A percentile compares a stretch with the other conserved stretches of the same genome.
phyloP scores from a whole-genome alignment of 2,888 invertebrate species.

The Lordiphosa andalusiaca region DNA sequence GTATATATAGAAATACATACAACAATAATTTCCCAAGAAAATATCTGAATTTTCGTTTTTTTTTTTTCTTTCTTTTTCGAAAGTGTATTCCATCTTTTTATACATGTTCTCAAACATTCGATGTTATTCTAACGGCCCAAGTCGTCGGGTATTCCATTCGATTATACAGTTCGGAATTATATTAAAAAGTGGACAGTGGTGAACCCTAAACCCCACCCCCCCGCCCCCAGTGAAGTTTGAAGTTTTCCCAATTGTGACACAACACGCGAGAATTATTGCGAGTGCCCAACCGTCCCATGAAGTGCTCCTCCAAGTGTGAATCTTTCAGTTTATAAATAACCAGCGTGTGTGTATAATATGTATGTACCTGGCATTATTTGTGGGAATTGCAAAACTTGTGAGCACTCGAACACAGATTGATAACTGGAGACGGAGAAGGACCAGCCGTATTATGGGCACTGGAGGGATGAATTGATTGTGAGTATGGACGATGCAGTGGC shows the following conservation, averaged over 20 bases:
- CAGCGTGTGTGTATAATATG: slow-evolving; percentile 6
- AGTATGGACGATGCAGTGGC: no score
- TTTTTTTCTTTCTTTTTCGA: no score
- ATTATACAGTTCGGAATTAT: slow-evolving; percentile 10
- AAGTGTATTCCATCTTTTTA: slow-evolving; percentile 44
- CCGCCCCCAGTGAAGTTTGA: no score
- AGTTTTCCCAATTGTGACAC: no score
- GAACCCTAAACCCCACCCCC: no score
- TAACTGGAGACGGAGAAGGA: no score
- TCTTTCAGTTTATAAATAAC: slow-evolving; percentile 18
- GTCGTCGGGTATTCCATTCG: slow-evolving; percentile 25
- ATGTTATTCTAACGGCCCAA: slow-evolving; percentile 44
- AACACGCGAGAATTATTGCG: no score
- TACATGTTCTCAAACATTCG: slow-evolving; percentile 45
- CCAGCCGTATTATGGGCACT: no score
- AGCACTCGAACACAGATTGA: no score
- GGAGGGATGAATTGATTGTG: no score
- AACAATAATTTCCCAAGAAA: slow-evolving; percentile 44
- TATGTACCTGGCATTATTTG: slow-evolving; percentile 16
- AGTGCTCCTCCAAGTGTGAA: background rate
- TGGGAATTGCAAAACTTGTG: no score
- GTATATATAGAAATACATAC: slow-evolving; percentile 37
- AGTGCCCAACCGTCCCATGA: no score
- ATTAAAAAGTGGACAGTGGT: slow-evolving; percentile 1
- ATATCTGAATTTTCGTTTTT: slow-evolving; percentile 34